Conservation (phyloP, 2,113 vertebrate species). For the Gopherus evgoodei region DNA sequence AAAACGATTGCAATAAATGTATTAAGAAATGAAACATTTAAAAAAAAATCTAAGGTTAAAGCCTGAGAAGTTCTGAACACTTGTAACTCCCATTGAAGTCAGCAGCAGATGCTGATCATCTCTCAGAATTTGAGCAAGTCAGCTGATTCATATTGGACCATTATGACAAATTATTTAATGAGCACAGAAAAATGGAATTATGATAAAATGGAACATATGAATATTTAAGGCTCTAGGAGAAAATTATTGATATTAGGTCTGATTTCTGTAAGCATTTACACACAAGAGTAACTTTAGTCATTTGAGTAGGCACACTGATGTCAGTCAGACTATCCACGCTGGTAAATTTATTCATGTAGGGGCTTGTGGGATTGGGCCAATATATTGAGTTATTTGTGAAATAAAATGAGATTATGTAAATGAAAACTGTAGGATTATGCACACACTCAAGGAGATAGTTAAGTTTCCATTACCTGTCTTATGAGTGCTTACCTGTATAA, state of each 20-base stretch:
- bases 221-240: not conserved
- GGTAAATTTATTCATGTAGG: not conserved
- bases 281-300: accelerated
- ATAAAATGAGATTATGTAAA: not conserved
- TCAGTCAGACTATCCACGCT: not conserved
- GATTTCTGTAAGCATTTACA: not conserved
- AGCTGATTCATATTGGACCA: not conserved
- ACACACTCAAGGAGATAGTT: not conserved
- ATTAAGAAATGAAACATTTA: no score
- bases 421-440: not conserved
- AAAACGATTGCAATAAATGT: not conserved
- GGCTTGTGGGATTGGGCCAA: not conserved
- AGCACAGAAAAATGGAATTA: not conserved
- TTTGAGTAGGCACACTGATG: not conserved
- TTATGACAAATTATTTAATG: not conserved
- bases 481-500: not conserved
- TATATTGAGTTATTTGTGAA: not conserved
- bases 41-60: no score
- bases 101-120: no score
- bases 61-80: no score
- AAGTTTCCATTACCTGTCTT: no score
- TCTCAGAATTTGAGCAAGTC: not conserved
- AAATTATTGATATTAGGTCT: not conserved
- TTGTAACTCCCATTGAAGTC: no score
- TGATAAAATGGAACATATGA: not conserved